These are phyloP conservation scores for Diogma glabrata DNA, from an alignment of 2,888 invertebrate genomes.

Conservation along the genomic window DNA sequence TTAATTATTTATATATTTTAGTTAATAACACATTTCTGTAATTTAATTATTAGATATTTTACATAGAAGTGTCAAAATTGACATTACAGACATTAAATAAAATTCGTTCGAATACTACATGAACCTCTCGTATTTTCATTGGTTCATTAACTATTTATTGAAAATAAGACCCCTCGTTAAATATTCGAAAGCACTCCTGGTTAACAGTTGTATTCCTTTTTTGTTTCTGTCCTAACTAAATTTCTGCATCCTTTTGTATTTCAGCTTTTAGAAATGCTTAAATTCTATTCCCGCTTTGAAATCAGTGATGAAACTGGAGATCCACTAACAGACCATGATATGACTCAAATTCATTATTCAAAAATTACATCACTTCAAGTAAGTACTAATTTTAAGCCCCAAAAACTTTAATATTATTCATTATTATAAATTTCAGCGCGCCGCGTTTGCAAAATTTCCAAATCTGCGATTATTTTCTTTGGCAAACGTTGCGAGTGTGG, in stretches of 20 bases:
- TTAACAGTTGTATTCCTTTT: too few species aligned
- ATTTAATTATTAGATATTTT: too few species aligned
- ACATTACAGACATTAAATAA: too few species aligned
- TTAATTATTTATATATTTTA: too few species aligned
- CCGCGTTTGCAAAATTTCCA: slow-evolving; percentile 84
- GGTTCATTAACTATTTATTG: too few species aligned
- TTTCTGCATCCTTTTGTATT: slow-evolving; percentile 25
- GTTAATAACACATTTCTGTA: too few species aligned
- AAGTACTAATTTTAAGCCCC: slow-evolving; percentile 17
- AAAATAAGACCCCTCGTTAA: too few species aligned
- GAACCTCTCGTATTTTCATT: too few species aligned
- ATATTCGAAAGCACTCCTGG: too few species aligned
- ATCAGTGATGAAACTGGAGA: slow-evolving; percentile 95
- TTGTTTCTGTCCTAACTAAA: background rate
- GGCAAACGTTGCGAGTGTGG: slow-evolving; percentile 91
- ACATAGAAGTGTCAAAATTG: too few species aligned
- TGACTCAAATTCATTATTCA: slow-evolving; percentile 87
- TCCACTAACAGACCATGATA: slow-evolving; percentile 84
- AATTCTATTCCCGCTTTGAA: slow-evolving; percentile 94
- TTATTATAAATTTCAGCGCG: slow-evolving; percentile 51
- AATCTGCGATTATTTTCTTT: slow-evolving; percentile 77
- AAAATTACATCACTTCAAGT: slow-evolving; percentile 84
- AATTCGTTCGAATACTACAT: too few species aligned
- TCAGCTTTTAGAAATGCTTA: slow-evolving; percentile 86
- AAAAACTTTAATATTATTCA: background rate